Conservation (phyloP, 2,797 vertebrate genomes). For the Phyllotis vaccarum region DNA sequence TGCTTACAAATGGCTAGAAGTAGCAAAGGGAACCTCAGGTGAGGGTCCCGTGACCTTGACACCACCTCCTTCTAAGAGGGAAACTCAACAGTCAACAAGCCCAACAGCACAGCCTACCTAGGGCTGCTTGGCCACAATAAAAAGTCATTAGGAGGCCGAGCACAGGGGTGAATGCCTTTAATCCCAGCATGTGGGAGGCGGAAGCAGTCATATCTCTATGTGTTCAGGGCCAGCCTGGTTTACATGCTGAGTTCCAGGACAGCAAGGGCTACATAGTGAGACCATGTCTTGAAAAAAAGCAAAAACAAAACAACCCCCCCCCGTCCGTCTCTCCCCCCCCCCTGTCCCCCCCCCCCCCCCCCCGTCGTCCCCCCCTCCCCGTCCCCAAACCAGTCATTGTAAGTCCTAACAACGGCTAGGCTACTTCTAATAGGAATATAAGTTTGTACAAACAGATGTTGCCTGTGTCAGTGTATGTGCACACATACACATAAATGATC, state of each 20-base stretch:
- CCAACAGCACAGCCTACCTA: not conserved
- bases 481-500: not conserved
- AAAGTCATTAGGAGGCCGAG: not conserved
- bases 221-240: not conserved
- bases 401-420: not conserved
- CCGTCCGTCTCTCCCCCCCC: no score
- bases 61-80: not conserved
- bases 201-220: not conserved
- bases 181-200: not conserved
- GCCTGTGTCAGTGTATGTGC: not conserved
- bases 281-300: not conserved
- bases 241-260: not conserved
- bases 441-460: not conserved
- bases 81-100: not conserved
- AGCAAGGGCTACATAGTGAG: not conserved
- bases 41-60: not conserved
- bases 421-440: not conserved
- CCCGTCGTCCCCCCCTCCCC: no score
- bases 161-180: no score
- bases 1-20: not conserved
- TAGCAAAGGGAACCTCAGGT: not conserved
- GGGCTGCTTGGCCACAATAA: not conserved
- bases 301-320: no score
- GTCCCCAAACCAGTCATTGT: not conserved
- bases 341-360: no score